phyloP scores from a whole-genome alignment of 2,113 vertebrate genomes.

The Myiopsitta monachus region DNA sequence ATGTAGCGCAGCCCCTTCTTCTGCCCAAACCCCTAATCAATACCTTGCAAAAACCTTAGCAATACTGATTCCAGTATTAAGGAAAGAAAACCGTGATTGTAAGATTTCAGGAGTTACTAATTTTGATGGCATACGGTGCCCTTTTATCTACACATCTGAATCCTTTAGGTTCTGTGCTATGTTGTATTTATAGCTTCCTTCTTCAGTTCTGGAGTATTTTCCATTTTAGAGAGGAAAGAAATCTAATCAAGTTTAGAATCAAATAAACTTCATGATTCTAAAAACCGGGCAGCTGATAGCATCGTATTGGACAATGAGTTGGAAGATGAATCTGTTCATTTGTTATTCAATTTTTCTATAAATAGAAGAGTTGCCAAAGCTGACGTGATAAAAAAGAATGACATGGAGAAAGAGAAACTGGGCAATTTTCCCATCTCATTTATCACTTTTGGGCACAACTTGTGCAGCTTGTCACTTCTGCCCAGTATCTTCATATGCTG shows the following conservation, averaged over 20 bases:
- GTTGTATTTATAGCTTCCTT: background rate
- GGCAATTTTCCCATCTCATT: background rate
- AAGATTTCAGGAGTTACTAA: background rate
- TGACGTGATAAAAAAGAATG: slow-evolving; percentile 14
- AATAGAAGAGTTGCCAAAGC: background rate
- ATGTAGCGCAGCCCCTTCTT: background rate
- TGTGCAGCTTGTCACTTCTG: background rate
- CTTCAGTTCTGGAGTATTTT: slow-evolving; percentile 1
- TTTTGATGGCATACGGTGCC: background rate
- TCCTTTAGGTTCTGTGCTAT: background rate
- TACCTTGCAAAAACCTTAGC: background rate
- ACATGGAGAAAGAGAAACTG: background rate
- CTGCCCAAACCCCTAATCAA: background rate
- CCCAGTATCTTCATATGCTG: background rate
- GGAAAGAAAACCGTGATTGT: background rate
- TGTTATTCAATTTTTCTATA: slow-evolving; percentile 19
- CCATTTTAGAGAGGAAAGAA: slow-evolving; percentile 12
- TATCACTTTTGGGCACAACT: background rate
- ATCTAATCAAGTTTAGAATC: background rate
- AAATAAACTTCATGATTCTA: background rate
- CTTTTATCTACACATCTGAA: background rate
- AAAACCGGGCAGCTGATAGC: slow-evolving; percentile 8
- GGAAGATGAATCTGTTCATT: slow-evolving; percentile 7
- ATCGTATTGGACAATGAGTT: slow-evolving; percentile 27
- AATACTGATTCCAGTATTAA: background rate